These are phyloP conservation scores for Phaedon cochleariae DNA, from an alignment of 2,888 invertebrate species.

Conservation along the genomic window DNA sequence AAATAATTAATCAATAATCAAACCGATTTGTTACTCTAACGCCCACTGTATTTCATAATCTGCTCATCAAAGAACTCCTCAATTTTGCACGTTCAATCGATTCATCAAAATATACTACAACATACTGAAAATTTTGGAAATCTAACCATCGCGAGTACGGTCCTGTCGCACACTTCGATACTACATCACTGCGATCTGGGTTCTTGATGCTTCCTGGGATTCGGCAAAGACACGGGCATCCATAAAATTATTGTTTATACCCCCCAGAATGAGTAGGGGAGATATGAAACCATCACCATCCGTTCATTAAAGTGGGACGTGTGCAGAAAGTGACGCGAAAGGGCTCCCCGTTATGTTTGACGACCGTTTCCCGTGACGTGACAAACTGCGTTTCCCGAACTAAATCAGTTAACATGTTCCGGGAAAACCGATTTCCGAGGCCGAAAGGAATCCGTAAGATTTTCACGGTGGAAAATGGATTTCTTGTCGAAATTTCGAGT, in stretches of 20 bases:
- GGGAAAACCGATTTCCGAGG: neutral
- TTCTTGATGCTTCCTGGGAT: neutral
- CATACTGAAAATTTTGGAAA: too few species aligned
- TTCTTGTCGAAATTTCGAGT: too few species aligned
- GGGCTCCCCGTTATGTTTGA: neutral
- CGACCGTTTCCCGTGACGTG: neutral
- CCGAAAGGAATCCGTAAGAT: neutral
- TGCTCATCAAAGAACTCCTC: too few species aligned
- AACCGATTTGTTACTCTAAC: too few species aligned
- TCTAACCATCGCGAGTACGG: neutral
- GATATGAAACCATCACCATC: conserved; percentile 2
- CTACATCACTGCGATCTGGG: neutral
- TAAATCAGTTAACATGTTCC: neutral
- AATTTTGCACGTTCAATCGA: too few species aligned
- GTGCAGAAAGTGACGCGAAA: conserved; percentile 1
- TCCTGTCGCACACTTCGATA: neutral
- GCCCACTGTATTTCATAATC: too few species aligned
- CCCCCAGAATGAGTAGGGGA: neutral
- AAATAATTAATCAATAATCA: too few species aligned
- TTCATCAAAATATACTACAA: too few species aligned
- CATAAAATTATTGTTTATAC: neutral
- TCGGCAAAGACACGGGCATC: neutral
- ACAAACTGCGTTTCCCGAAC: neutral
- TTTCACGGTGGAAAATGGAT: too few species aligned
- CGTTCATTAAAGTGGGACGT: neutral